phyloP scores from a whole-genome alignment of 2,888 invertebrate genomes.

The Ryuthela nishihirai region DNA sequence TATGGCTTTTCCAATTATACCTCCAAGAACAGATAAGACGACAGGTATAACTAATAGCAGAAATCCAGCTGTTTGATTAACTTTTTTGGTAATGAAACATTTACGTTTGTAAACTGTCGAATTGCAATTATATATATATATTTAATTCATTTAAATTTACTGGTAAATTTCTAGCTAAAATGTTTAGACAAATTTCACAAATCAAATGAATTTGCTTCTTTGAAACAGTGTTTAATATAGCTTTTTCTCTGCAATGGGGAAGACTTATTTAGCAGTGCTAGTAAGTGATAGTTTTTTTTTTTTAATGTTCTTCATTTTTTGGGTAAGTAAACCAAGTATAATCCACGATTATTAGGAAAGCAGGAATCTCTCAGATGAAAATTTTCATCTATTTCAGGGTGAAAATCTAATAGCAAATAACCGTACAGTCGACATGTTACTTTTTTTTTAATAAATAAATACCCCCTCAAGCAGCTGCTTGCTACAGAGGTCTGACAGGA shows the following conservation, averaged over 20 bases:
- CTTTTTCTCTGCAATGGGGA: not conserved
- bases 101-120: constrained; percentile 2
- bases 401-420: constrained; percentile 39
- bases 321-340: constrained; percentile 9
- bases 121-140: not conserved
- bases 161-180: constrained; percentile 7
- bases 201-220: not conserved
- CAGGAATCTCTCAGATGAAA: constrained; percentile 18
- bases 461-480: too few relatives aligned
- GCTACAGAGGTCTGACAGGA: too few relatives aligned
- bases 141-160: constrained; percentile 1
- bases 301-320: not conserved
- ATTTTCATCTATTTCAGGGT: constrained; percentile 32
- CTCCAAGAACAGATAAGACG: not conserved
- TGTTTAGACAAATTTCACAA: constrained; percentile 13
- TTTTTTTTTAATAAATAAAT: too few relatives aligned
- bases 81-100: not conserved
- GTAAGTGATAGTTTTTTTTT: constrained; percentile 1
- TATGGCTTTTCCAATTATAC: constrained; percentile 2
- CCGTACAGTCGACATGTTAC: constrained; percentile 26
- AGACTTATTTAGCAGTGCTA: not conserved
- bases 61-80: constrained; percentile 20
- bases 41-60: constrained; percentile 10
- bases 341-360: not conserved
- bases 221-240: not conserved